A percentile compares a stretch with the other conserved stretches of the same genome.
Conservation (phyloP, 2,888 invertebrate genomes). For the Melanotus villosus region DNA sequence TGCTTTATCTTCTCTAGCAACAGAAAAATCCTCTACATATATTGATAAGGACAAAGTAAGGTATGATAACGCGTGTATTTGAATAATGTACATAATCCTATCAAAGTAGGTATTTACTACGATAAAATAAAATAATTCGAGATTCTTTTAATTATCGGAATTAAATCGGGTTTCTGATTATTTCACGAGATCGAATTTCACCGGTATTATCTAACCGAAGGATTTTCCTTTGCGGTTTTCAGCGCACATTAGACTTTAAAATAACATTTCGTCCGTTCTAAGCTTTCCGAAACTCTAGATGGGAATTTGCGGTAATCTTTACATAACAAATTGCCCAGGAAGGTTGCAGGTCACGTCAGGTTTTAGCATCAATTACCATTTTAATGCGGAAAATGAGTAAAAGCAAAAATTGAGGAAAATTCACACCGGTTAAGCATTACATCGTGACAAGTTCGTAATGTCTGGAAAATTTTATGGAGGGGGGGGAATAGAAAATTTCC, state of each 20-base stretch:
- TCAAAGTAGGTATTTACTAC: too few species aligned
- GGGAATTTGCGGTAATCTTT: constrained; percentile 5
- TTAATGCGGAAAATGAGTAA: too few species aligned
- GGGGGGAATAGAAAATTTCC: constrained; percentile 7
- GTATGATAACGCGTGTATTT: too few species aligned
- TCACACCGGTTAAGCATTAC: neutral
- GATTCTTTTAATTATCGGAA: too few species aligned
- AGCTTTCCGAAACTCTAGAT: constrained; percentile 1
- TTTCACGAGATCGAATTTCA: neutral
- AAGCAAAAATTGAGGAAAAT: too few species aligned
- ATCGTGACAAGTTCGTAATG: neutral
- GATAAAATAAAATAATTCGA: too few species aligned
- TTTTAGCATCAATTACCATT: neutral
- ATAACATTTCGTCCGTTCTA: neutral
- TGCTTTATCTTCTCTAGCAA: neutral
- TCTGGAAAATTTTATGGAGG: neutral
- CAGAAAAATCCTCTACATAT: neutral
- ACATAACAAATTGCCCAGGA: constrained; percentile 2
- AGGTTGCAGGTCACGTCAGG: neutral
- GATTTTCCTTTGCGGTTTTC: neutral
- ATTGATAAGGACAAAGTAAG: neutral
- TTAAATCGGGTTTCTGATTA: too few species aligned
- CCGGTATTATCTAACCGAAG: neutral
- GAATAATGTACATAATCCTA: too few species aligned
- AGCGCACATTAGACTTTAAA: neutral